These are phyloP conservation scores for Agelastica alni DNA, from an alignment of 2,888 invertebrate genomes.

Conservation along the genomic window DNA sequence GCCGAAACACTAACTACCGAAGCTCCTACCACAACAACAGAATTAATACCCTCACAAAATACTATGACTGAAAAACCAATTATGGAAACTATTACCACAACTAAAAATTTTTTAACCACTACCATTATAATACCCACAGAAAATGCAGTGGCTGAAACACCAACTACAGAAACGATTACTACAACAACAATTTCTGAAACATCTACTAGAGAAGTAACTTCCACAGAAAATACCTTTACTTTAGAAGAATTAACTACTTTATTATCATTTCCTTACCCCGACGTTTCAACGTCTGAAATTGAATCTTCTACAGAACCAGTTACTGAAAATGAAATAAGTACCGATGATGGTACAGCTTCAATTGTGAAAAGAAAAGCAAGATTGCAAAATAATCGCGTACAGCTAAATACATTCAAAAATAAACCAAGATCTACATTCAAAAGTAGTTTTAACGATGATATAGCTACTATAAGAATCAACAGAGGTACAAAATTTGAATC, in stretches of 20 bases:
- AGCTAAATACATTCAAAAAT: neutral
- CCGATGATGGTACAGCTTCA: neutral
- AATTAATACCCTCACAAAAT: too few relatives aligned
- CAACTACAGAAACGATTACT: slow-evolving; percentile 2
- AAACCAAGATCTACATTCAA: slow-evolving; percentile 12
- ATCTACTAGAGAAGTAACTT: neutral
- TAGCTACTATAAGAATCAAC: too few relatives aligned
- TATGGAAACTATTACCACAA: slow-evolving; percentile 1
- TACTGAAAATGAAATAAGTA: slow-evolving; percentile 12
- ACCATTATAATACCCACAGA: slow-evolving; percentile 8
- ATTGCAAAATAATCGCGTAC: neutral
- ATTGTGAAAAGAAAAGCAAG: slow-evolving; percentile 9
- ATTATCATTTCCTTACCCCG: slow-evolving; percentile 10
- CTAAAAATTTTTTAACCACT: neutral
- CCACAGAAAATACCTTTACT: neutral
- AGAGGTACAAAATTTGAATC: too few relatives aligned
- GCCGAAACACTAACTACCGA: neutral
- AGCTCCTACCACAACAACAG: slow-evolving; percentile 14
- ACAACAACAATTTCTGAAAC: neutral
- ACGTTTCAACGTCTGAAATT: slow-evolving; percentile 1
- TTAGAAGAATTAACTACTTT: slow-evolving; percentile 11
- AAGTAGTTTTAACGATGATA: too few relatives aligned
- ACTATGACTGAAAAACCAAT: slow-evolving; percentile 7
- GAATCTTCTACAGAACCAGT: neutral
- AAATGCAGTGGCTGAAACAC: slow-evolving; percentile 18